Conservation (phyloP, 2,888 invertebrate species). For the Spilosoma lubricipeda region DNA sequence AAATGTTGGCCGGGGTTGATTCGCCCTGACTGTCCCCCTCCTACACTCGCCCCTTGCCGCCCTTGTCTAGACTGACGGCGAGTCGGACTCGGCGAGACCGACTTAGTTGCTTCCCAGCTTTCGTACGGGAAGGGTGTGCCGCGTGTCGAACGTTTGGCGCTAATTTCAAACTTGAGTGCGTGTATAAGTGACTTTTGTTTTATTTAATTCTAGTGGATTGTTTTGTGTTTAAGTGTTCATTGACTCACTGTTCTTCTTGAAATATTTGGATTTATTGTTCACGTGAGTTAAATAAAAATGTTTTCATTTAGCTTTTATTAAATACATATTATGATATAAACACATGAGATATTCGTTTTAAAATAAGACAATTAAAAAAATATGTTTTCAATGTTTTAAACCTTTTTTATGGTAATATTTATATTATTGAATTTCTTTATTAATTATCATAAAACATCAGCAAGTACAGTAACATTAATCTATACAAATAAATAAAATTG, state of each 20-base stretch:
- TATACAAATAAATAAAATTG: no score
- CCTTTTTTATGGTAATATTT: no score
- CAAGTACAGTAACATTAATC: constrained; percentile 20
- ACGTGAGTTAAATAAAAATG: constrained; percentile 33
- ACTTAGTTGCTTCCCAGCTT: constrained; percentile 69
- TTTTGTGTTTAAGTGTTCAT: constrained; percentile 38
- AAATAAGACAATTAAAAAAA: no score
- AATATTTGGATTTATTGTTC: constrained; percentile 40
- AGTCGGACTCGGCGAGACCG: constrained; percentile 55
- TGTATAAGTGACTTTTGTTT: constrained; percentile 53
- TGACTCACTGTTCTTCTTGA: constrained; percentile 25
- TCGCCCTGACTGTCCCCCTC: constrained; percentile 58
- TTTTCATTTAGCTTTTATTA: background rate
- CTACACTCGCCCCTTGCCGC: constrained; percentile 52
- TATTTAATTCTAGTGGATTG: constrained; percentile 51
- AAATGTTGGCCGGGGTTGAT: constrained; percentile 74
- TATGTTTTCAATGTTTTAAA: no score
- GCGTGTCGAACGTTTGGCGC: constrained; percentile 60
- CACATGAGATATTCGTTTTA: no score
- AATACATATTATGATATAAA: background rate
- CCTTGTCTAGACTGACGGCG: constrained; percentile 77
- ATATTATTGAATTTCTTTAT: background rate
- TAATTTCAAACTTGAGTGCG: constrained; percentile 69
- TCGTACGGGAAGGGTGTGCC: constrained; percentile 62
- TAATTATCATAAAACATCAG: background rate